A percentile compares a stretch with the other conserved stretches of the same genome.
Conservation (phyloP, 1,140 invertebrate genomes). For the Procambarus clarkii region DNA sequence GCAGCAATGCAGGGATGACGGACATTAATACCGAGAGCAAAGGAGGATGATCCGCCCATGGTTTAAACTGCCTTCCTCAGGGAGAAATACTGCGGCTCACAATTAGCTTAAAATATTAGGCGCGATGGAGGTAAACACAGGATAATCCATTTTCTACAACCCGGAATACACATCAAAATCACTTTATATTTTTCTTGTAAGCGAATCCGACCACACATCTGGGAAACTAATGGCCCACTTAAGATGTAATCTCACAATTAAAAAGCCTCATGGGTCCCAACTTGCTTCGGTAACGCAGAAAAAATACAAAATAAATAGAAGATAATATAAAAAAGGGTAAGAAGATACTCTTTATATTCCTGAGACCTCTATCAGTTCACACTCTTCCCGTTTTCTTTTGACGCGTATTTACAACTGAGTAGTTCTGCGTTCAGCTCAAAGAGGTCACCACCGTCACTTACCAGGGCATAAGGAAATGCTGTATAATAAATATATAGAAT, state of each 20-base stretch:
- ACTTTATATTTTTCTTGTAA: constrained; percentile 12
- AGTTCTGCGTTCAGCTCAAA: neutral
- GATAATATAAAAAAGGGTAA: constrained; percentile 35
- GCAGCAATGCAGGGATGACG: neutral
- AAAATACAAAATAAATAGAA: neutral
- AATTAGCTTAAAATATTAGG: constrained; percentile 39
- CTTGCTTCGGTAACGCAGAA: neutral
- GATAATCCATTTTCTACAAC: constrained; percentile 12
- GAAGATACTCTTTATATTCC: constrained; percentile 4
- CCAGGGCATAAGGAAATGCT: neutral
- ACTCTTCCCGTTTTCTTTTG: neutral
- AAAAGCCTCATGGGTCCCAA: constrained; percentile 29
- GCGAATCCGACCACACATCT: neutral
- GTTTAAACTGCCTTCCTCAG: constrained; percentile 4
- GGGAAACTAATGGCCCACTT: neutral
- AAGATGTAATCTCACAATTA: constrained; percentile 21
- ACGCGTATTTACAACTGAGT: neutral
- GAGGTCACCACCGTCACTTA: neutral
- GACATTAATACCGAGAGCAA: neutral
- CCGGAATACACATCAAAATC: constrained; percentile 10
- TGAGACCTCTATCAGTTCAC: constrained; percentile 23
- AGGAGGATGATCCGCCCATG: neutral
- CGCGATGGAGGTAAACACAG: neutral
- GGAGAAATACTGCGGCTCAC: constrained; percentile 10
- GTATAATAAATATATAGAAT: too few species aligned